These are phyloP conservation scores for Andrena cerasifolii DNA, from an alignment of 1,140 invertebrate species.

Conservation along the genomic window DNA sequence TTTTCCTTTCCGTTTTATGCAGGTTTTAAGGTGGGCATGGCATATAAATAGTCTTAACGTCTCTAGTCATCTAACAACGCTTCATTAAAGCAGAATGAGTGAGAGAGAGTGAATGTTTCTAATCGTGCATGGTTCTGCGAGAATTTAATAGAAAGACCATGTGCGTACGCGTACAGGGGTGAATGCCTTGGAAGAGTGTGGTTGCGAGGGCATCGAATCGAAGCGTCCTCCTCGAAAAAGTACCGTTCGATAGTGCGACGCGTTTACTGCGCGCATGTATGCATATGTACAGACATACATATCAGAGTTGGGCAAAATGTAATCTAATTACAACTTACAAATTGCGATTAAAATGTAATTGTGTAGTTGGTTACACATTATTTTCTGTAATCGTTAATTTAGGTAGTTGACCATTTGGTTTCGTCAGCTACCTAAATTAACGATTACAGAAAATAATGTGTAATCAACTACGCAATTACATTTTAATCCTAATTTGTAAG, in stretches of 20 bases:
- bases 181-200: not conserved
- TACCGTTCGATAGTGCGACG: not conserved
- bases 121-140: not conserved
- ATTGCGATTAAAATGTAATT: too few species aligned
- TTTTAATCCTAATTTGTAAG: too few species aligned
- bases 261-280: not conserved
- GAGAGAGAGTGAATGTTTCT: constrained; percentile 14
- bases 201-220: not conserved
- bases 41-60: constrained; percentile 73
- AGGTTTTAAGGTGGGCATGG: constrained; percentile 72
- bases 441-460: too few species aligned
- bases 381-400: too few species aligned
- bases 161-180: too few species aligned
- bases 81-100: constrained; percentile 71
- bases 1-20: constrained; percentile 66
- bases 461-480: too few species aligned
- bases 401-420: too few species aligned
- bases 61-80: constrained; percentile 79
- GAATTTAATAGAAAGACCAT: not conserved
- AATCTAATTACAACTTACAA: too few species aligned
- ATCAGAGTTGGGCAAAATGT: too few species aligned
- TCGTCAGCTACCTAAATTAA: too few species aligned
- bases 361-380: too few species aligned
- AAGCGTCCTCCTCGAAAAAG: not conserved
- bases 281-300: too few species aligned